Percentiles rank a stretch among this genome's conserved stretches.
Conservation (phyloP, 2,113 vertebrate species). For the Solea senegalensis region DNA sequence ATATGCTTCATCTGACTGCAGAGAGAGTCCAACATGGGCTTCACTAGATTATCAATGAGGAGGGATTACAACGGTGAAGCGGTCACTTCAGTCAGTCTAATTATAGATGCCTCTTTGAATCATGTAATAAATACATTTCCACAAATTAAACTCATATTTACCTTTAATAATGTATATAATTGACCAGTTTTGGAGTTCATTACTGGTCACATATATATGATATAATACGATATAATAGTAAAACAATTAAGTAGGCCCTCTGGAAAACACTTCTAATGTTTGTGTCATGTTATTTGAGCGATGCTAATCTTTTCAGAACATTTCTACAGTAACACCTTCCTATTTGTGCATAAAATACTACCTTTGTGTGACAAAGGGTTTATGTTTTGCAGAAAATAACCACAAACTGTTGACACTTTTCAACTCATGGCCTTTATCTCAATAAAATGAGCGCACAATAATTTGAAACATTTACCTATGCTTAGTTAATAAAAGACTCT, state of each 20-base stretch:
- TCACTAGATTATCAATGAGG: conserved; percentile 63
- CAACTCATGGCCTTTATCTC: background rate
- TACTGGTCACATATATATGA: no score
- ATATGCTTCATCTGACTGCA: conserved; percentile 67
- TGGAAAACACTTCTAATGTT: no score
- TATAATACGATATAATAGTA: no score
- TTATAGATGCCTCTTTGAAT: conserved; percentile 5
- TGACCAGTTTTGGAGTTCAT: background rate
- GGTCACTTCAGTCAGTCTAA: conserved; percentile 21
- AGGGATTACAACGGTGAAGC: conserved; percentile 54
- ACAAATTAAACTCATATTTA: background rate
- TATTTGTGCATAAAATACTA: background rate
- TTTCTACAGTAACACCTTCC: background rate
- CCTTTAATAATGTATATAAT: no score
- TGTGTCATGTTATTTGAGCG: no score
- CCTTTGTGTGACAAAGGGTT: background rate
- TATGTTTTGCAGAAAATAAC: background rate
- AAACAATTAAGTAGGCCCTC: no score
- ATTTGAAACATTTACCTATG: background rate
- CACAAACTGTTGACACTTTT: background rate
- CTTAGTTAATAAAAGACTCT: background rate
- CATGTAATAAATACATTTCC: background rate
- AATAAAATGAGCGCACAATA: background rate
- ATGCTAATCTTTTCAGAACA: background rate
- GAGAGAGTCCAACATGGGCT: conserved; percentile 55